Conservation (phyloP, 1,140 invertebrate genomes). For the Gyrodactylus salaris region DNA sequence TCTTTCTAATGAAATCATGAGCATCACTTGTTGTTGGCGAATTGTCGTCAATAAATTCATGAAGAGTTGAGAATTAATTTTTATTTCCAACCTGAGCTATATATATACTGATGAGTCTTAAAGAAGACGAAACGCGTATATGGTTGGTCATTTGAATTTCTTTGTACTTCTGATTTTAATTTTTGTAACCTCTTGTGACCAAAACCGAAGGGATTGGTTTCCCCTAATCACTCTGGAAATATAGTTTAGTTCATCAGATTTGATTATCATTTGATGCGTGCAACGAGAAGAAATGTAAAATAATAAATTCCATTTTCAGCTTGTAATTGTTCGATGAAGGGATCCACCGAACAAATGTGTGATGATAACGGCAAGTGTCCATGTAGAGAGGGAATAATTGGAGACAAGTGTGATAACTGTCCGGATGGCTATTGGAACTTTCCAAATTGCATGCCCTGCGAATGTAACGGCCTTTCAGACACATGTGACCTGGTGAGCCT, state of each 20-base stretch:
- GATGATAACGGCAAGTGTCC: constrained; percentile 39
- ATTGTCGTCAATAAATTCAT: no score
- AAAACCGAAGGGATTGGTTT: no score
- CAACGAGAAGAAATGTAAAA: neutral
- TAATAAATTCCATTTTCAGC: constrained; percentile 13
- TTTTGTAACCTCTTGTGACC: no score
- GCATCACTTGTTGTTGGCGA: no score
- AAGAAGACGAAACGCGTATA: no score
- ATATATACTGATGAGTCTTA: no score
- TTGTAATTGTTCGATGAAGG: constrained; percentile 52
- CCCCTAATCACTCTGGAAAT: no score
- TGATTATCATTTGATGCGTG: neutral
- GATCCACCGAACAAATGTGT: constrained; percentile 37
- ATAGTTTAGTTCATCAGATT: no score
- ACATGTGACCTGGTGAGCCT: constrained; percentile 38
- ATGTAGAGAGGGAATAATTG: constrained; percentile 49
- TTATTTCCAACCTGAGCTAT: no score
- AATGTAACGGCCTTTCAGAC: constrained; percentile 82
- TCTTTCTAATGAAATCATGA: no score
- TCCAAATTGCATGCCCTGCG: constrained; percentile 62
- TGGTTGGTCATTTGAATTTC: no score
- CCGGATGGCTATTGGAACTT: constrained; percentile 25
- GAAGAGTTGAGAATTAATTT: no score
- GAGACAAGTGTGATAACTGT: constrained; percentile 31
- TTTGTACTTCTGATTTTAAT: neutral